These are phyloP conservation scores for Oryzias melastigma DNA, from an alignment of 2,113 vertebrate species.

Conservation along the genomic window DNA sequence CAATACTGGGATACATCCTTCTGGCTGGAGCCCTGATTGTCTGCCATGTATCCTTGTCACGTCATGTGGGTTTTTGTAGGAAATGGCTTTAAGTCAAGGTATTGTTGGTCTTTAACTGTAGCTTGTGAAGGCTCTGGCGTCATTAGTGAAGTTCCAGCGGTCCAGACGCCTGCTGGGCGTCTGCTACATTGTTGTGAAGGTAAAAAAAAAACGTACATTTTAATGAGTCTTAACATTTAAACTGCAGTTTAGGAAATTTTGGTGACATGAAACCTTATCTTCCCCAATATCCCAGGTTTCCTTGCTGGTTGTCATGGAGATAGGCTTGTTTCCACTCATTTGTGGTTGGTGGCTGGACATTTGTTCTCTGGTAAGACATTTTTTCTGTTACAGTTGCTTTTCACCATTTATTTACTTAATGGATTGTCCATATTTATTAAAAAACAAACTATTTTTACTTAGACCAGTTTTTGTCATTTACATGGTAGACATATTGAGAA, in stretches of 20 bases:
- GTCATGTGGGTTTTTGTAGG: not conserved
- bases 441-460: not conserved
- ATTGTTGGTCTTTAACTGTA: constrained; percentile 72
- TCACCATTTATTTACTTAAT: not conserved
- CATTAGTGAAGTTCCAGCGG: constrained; percentile 90
- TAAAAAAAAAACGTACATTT: constrained; percentile 36
- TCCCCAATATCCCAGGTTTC: constrained; percentile 81
- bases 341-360: constrained; percentile 99
- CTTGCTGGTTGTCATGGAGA: constrained; percentile 93
- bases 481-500: not conserved
- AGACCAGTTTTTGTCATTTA: not conserved
- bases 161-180: constrained; percentile 91
- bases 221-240: not conserved
- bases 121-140: constrained; percentile 83
- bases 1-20: constrained; percentile 93
- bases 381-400: not conserved
- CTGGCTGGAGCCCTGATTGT: constrained; percentile 90
- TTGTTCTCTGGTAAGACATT: constrained; percentile 89
- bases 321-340: constrained; percentile 95
- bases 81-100: no score
- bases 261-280: constrained; percentile 16
- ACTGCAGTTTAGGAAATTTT: constrained; percentile 5
- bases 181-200: constrained; percentile 98
- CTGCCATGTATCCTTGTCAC: constrained; percentile 91
- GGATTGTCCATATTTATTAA: not conserved